These are phyloP conservation scores for Drosophila prostipennis DNA, from an alignment of 2,888 invertebrate genomes.

Conservation along the genomic window DNA sequence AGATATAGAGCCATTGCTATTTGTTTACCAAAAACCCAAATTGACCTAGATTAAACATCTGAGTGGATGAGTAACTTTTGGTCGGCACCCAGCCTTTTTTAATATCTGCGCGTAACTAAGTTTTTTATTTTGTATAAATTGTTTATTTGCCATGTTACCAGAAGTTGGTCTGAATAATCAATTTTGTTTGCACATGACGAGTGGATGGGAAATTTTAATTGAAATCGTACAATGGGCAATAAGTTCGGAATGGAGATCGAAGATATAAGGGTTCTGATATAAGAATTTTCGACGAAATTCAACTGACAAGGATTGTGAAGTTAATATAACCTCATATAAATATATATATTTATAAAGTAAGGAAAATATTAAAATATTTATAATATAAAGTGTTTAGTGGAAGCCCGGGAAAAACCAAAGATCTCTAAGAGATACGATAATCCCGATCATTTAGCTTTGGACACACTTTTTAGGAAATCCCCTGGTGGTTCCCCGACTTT, in stretches of 20 bases:
- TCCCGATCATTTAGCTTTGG: neutral
- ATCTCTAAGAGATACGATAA: neutral
- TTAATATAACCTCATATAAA: too few species aligned
- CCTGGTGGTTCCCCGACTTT: neutral
- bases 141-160: slow-evolving; percentile 8
- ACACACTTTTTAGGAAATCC: neutral
- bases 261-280: neutral
- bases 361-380: neutral
- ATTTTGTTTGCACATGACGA: slow-evolving; percentile 6
- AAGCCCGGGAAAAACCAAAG: neutral
- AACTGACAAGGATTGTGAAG: neutral
- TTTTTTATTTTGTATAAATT: slow-evolving; percentile 20
- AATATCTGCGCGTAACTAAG: neutral
- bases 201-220: slow-evolving; percentile 1
- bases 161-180: neutral
- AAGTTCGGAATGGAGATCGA: neutral
- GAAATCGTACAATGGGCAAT: slow-evolving; percentile 3
- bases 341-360: too few species aligned
- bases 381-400: neutral
- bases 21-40: slow-evolving; percentile 3
- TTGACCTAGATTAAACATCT: slow-evolving; percentile 2
- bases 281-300: neutral
- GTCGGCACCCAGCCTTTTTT: neutral
- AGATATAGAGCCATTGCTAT: neutral
- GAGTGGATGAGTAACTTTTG: slow-evolving; percentile 17